Evolutionary conservation across 2,888 invertebrate genomes (phyloP).

Genomic region (Philereme transversata): DNA sequence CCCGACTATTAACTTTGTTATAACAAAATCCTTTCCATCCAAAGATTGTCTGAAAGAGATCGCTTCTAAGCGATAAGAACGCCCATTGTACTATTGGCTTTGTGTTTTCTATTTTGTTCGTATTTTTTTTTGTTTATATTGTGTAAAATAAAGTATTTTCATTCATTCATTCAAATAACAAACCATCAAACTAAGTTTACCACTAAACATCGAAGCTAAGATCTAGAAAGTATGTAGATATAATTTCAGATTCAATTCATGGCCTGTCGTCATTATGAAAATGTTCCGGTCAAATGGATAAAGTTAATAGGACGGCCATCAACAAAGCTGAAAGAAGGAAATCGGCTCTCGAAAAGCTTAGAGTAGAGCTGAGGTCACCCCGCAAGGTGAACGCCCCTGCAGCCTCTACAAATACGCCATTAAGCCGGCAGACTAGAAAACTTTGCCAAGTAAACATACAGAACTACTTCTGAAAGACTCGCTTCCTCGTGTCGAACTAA

Average conservation of each 20-base stretch:
- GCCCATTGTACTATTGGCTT: too few relatives aligned
- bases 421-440: constrained; percentile 57
- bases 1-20: too few relatives aligned
- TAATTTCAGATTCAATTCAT: constrained; percentile 12
- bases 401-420: constrained; percentile 56
- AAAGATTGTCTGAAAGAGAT: too few relatives aligned
- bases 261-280: constrained; percentile 22
- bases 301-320: constrained; percentile 51
- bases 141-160: too few relatives aligned
- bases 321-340: constrained; percentile 50
- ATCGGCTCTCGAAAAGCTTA: constrained; percentile 47
- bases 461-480: constrained; percentile 47
- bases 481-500: constrained; percentile 29
- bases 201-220: not conserved
- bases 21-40: too few relatives aligned
- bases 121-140: too few relatives aligned
- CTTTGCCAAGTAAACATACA: constrained; percentile 56
- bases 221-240: not conserved
- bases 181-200: not conserved
- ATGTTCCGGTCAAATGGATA: constrained; percentile 42
- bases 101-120: too few relatives aligned
- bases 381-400: constrained; percentile 49
- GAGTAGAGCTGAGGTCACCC: constrained; percentile 42
- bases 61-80: too few relatives aligned
- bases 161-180: not conserved